Evolutionary conservation across 1,140 invertebrate species (phyloP).

Genomic region (Hycleus cichorii): DNA sequence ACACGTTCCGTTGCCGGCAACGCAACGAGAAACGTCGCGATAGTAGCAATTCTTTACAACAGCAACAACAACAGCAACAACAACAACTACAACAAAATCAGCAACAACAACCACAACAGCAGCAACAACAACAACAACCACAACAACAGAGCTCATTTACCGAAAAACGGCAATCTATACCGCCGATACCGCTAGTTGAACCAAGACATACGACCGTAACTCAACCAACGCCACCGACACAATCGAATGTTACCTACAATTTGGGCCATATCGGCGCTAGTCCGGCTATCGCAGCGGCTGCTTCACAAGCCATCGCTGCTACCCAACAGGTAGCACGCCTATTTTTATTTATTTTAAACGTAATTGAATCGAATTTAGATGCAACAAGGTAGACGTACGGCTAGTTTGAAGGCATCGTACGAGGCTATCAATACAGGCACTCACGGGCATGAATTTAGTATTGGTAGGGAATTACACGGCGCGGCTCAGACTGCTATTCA

Average conservation of each 20-base stretch:
- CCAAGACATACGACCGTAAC: conserved; percentile 17
- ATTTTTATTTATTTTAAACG: background rate
- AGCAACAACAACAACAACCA: no score
- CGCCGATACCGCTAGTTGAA: conserved; percentile 23
- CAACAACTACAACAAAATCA: no score
- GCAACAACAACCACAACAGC: no score
- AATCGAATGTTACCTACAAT: conserved; percentile 42
- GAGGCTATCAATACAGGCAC: conserved; percentile 70
- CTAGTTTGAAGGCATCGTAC: conserved; percentile 90
- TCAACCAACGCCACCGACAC: conserved; percentile 25
- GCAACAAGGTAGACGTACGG: conserved; percentile 88
- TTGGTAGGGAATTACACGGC: conserved; percentile 62
- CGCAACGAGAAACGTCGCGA: conserved; percentile 36
- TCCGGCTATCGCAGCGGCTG: conserved; percentile 88
- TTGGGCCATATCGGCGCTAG: conserved; percentile 62
- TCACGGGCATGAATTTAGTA: conserved; percentile 48
- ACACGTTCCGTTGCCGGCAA: conserved; percentile 15
- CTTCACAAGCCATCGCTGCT: conserved; percentile 91
- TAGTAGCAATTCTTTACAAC: conserved; percentile 27
- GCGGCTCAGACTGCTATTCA: conserved; percentile 73
- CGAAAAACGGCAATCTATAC: conserved; percentile 42
- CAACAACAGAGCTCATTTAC: conserved; percentile 26
- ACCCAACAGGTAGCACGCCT: conserved; percentile 66
- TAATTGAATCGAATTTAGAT: conserved; percentile 49
- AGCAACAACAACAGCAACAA: no score